A percentile compares a stretch with the other conserved stretches of the same genome.
Evolutionary conservation across 2,797 vertebrate genomes (phyloP).

Genomic region (Microtus agrestis): DNA sequence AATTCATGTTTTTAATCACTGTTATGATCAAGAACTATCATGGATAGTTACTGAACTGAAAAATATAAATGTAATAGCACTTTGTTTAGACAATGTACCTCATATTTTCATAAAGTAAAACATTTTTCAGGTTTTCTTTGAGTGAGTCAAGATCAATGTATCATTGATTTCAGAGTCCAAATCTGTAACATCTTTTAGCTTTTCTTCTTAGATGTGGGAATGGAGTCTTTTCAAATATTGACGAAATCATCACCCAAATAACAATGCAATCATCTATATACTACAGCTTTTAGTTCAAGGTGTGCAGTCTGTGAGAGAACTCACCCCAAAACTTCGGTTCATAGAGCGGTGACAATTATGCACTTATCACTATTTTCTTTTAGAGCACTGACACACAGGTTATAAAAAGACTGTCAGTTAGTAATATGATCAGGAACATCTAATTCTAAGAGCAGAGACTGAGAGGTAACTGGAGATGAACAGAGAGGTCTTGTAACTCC

Average conservation of each 20-base stretch:
- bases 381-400: background rate
- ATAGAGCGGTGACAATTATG: background rate
- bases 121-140: background rate
- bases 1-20: conserved; percentile 16
- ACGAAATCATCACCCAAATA: background rate
- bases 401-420: background rate
- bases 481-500: conserved; percentile 12
- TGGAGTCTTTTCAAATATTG: background rate
- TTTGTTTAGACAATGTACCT: background rate
- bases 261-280: background rate
- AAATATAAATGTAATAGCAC: background rate
- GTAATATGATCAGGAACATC: background rate
- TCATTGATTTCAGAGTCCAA: conserved; percentile 42
- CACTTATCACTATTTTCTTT: background rate
- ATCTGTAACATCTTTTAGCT: background rate
- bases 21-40: background rate
- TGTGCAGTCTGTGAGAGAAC: background rate
- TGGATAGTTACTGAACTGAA: background rate
- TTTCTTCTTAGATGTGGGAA: background rate
- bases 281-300: background rate
- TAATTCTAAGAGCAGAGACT: background rate
- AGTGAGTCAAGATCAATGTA: background rate
- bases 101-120: background rate
- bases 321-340: background rate
- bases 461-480: background rate